Conservation (phyloP, 2,113 vertebrate genomes). For the Dryoscopus gambensis region DNA sequence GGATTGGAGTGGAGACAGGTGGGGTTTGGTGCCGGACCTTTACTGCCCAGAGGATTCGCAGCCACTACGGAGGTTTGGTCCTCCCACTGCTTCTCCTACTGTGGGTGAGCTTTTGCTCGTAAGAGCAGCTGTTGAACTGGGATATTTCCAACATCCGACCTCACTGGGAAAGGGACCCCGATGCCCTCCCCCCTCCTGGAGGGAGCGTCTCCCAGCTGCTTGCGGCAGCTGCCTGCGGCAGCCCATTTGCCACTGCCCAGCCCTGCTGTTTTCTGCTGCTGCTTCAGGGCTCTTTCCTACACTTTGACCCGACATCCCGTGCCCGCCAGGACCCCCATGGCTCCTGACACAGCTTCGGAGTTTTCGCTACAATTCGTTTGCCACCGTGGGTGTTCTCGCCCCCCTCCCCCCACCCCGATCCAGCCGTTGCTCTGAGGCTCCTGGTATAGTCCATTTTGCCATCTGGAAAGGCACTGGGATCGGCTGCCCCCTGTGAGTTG, state of each 20-base stretch:
- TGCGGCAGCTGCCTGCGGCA: accelerated
- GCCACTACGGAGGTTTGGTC: background rate
- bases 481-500: background rate
- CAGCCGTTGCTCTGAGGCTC: background rate
- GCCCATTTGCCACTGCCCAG: background rate
- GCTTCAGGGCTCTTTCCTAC: background rate
- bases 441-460: background rate
- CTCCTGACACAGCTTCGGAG: accelerated
- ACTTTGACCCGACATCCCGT: accelerated
- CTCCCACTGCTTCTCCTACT: background rate
- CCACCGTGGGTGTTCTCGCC: accelerated
- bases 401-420: too few relatives aligned
- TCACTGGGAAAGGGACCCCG: background rate
- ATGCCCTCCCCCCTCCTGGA: background rate
- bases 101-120: background rate
- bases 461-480: background rate
- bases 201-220: accelerated
- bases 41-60: too few relatives aligned
- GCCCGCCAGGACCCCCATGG: accelerated
- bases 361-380: background rate
- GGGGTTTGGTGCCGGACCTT: background rate
- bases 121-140: background rate
- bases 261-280: background rate
- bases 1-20: background rate
- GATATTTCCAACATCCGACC: background rate